Percentiles rank a stretch among this genome's conserved stretches.
These are phyloP conservation scores for Coecobrya sp. DNA, from an alignment of 2,888 invertebrate species.

Conservation along the genomic window DNA sequence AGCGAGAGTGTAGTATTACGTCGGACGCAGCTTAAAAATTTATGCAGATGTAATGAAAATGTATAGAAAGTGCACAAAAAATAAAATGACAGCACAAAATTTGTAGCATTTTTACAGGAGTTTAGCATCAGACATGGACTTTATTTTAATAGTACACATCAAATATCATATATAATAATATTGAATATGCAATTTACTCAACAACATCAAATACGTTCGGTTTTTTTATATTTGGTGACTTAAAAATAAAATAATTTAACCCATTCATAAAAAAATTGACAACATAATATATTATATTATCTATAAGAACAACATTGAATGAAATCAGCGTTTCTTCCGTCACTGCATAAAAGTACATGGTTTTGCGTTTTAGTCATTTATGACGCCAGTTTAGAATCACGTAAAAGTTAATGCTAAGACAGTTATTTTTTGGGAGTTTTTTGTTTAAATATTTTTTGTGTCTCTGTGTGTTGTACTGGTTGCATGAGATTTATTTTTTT, in stretches of 20 bases:
- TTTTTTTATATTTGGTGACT: conserved; percentile 56
- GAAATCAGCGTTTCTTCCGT: conserved; percentile 60
- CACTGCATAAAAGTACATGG: conserved; percentile 44
- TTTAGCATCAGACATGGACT: conserved; percentile 75
- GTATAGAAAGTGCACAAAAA: neutral
- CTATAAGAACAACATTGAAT: conserved; percentile 64
- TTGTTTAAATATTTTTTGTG: no score
- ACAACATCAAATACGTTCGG: conserved; percentile 71
- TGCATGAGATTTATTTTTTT: conserved; percentile 43
- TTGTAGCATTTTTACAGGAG: conserved; percentile 10
- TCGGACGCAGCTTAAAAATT: neutral
- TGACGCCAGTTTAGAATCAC: neutral
- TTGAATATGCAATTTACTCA: conserved; percentile 55
- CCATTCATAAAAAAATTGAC: conserved; percentile 68
- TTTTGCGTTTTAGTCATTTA: conserved; percentile 37
- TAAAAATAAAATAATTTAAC: conserved; percentile 75
- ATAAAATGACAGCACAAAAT: conserved; percentile 17
- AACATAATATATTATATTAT: conserved; percentile 45
- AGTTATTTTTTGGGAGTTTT: conserved; percentile 22
- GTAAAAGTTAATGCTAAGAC: no score
- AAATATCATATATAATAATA: conserved; percentile 56
- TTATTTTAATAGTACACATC: conserved; percentile 75
- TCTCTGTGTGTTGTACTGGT: conserved; percentile 2
- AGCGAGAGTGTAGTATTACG: conserved; percentile 30
- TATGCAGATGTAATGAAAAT: neutral